phyloP scores from a whole-genome alignment of 1,140 invertebrate species.

The Drosophila oshimai region DNA sequence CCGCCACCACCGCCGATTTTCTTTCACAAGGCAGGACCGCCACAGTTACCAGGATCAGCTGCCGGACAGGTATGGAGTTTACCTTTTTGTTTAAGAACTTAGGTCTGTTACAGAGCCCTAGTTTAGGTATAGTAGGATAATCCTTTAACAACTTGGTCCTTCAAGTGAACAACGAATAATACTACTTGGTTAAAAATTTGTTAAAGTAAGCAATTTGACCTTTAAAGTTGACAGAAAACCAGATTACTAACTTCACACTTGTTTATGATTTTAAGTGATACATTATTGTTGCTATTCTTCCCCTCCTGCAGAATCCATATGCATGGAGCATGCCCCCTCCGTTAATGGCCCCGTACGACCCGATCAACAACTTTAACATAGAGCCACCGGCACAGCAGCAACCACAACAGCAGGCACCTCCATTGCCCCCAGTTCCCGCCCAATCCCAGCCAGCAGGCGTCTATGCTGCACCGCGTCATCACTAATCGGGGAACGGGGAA shows the following conservation, averaged over 20 bases:
- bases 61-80: conserved; percentile 20
- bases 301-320: conserved; percentile 32
- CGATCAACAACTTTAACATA: conserved; percentile 22
- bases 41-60: not conserved
- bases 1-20: conserved; percentile 31
- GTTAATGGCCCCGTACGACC: conserved; percentile 29
- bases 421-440: not conserved
- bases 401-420: not conserved
- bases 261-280: no score
- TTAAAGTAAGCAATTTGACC: no score
- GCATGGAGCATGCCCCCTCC: conserved; percentile 37
- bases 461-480: conserved; percentile 41
- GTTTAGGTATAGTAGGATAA: no score
- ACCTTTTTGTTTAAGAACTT: not conserved
- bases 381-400: conserved; percentile 12
- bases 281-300: no score
- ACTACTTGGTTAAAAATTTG: no score
- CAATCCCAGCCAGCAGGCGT: conserved; percentile 12
- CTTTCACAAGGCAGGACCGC: conserved; percentile 35
- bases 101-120: not conserved
- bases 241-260: no score
- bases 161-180: no score
- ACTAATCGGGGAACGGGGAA: conserved; percentile 6
- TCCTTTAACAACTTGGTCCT: no score
- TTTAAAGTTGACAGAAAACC: no score